Evolutionary conservation across 2,888 invertebrate genomes (phyloP).

Genomic region (Ochropacha duplaris): DNA sequence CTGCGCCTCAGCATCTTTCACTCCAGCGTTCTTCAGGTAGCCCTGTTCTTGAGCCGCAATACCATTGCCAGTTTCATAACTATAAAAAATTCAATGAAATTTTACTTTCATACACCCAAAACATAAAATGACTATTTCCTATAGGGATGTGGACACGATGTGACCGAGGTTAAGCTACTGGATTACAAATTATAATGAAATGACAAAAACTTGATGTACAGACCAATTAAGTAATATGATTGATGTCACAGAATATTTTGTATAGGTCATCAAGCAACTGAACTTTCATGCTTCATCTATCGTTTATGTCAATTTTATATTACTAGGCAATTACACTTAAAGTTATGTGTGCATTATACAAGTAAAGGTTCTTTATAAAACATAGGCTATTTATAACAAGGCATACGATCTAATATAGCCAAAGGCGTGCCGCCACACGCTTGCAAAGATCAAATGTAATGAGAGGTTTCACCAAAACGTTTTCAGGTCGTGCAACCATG

Average conservation of each 20-base stretch:
- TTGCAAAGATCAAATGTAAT: constrained; percentile 66
- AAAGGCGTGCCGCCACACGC: constrained; percentile 31
- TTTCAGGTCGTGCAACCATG: constrained; percentile 47
- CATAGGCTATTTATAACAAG: constrained; percentile 27
- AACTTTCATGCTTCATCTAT: not conserved
- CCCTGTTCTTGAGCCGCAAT: constrained; percentile 88
- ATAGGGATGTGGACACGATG: not conserved
- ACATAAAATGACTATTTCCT: too few species aligned
- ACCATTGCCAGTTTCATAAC: constrained; percentile 89
- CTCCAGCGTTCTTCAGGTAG: constrained; percentile 86
- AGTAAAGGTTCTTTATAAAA: constrained; percentile 40
- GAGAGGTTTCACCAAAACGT: constrained; percentile 52
- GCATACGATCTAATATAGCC: constrained; percentile 27
- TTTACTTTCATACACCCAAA: too few species aligned
- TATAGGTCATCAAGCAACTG: not conserved
- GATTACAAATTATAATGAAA: not conserved
- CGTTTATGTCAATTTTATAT: not conserved
- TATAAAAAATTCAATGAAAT: constrained; percentile 39
- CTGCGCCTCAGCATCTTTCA: constrained; percentile 85
- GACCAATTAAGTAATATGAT: not conserved
- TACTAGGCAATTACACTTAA: not conserved
- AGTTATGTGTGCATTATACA: not conserved
- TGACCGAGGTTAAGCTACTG: not conserved
- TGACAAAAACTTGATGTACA: not conserved
- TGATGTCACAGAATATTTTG: not conserved